Percentiles rank a stretch among this genome's conserved stretches.
Evolutionary conservation across 37 sponge, comb jelly and placozoan genomes (phyloP).

Genomic region (Mnemiopsis leidyi): DNA sequence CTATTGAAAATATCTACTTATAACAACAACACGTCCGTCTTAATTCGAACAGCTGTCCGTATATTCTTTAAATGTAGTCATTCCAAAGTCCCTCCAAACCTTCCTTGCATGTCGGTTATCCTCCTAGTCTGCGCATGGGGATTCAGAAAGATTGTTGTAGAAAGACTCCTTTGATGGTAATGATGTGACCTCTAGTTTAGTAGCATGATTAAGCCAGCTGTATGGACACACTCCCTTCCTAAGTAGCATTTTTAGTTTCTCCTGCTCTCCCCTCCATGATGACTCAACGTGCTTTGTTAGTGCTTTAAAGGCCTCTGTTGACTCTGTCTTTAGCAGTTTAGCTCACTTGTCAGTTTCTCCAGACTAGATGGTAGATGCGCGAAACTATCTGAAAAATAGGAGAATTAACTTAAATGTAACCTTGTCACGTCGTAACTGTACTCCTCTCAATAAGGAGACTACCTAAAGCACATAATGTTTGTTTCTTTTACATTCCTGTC

Average conservation of each 20-base stretch:
- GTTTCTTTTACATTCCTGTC: too few species aligned
- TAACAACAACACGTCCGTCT: conserved; percentile 41
- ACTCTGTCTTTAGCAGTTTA: background rate
- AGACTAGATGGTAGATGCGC: background rate
- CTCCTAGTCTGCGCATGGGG: background rate
- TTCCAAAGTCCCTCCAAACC: background rate
- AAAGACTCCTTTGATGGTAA: background rate
- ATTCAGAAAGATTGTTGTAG: background rate
- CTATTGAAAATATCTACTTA: background rate
- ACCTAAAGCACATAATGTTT: too few species aligned
- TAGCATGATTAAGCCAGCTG: background rate
- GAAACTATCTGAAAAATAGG: background rate
- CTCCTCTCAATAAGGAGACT: too few species aligned
- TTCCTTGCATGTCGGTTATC: background rate
- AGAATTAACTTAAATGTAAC: too few species aligned
- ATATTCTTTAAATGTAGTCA: background rate
- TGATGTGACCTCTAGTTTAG: background rate
- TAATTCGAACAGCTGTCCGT: background rate
- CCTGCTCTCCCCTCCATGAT: background rate
- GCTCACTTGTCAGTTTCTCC: background rate
- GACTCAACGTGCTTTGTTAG: background rate
- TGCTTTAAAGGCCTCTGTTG: background rate
- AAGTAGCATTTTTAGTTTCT: background rate
- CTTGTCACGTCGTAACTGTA: too few species aligned
- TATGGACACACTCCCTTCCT: background rate